Conservation (phyloP, 2,797 vertebrate species). For the Sebastes vulpes region DNA sequence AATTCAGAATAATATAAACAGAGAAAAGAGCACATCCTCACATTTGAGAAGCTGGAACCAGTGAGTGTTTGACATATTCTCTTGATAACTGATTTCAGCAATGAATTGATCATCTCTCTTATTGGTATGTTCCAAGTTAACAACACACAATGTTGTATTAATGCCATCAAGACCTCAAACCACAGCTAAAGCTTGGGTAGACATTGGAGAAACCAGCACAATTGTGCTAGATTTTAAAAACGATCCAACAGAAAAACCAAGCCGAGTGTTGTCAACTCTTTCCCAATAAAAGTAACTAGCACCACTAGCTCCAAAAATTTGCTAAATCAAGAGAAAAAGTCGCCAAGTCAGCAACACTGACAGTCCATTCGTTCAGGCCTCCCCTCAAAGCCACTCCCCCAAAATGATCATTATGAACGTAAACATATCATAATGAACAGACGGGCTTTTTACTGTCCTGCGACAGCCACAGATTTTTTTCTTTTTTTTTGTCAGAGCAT, state of each 20-base stretch:
- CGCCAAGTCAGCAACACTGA: background rate
- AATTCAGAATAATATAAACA: background rate
- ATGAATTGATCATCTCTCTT: background rate
- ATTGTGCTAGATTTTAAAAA: background rate
- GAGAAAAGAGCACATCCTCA: background rate
- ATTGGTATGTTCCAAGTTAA: background rate
- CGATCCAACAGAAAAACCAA: background rate
- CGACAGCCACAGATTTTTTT: too few relatives aligned
- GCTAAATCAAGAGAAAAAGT: background rate
- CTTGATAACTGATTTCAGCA: background rate
- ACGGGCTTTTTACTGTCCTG: too few relatives aligned
- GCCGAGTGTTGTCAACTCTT: background rate
- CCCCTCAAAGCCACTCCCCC: too few relatives aligned
- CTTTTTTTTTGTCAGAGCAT: too few relatives aligned
- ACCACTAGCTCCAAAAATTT: background rate
- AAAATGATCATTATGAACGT: too few relatives aligned
- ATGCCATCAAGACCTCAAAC: background rate
- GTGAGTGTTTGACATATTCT: background rate
- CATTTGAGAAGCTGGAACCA: background rate
- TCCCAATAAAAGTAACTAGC: background rate
- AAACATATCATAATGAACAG: too few relatives aligned
- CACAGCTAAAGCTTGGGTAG: background rate
- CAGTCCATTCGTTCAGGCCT: accelerated
- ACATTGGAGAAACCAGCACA: background rate
- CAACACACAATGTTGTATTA: background rate